Base-by-base conservation (phyloP, 2,888 invertebrate genomes). In the Catocala fraxini region DNA sequence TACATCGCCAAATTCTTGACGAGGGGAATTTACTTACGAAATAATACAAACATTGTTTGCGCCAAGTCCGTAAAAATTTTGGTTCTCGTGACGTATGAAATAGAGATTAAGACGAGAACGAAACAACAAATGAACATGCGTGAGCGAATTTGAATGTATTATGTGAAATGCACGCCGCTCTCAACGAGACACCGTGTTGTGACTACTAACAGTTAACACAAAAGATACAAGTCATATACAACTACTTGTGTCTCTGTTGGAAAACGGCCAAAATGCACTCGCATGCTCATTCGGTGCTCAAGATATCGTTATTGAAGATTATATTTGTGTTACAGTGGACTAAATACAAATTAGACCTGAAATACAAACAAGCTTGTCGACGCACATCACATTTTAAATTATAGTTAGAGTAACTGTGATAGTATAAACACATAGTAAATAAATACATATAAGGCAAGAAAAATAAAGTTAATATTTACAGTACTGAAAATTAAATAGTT, bases 121-220 rank as follows among this genome's bases (percentile, higher is more conserved):
- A 79, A 80, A 83, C 89, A 89, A 88, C 91, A 89, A 91, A 91
- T 92, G 91, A 92, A 88, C 91, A 92, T 92, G 90, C 92, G 89
- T 85, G 89, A 81, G 86, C 85, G 68, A 63, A 62, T 64, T 68
- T 70, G 56, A 71, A 72, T 76, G 75, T 73, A 74, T 70, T 65
- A 68, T 75, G 71, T 73, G 65, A 64, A 68, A 68, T 68, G 64
- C 60, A 71, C 59, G 58, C 57, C 66, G 64, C 63, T 67, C 45
- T 57, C 57, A 63, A 60, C 47, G 41, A 71, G 70, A 71, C 67
- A 65, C 68, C 6, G 64, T 63, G 63, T 63, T 46, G 39, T 54
- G 55, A 49, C 41, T 67, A 65, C 55, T 56, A 48, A 43, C 56
- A 59, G 54, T 51, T 63, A 39, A 66, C 34, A 56, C 45, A 61